Conservation (phyloP, 2,797 vertebrate species). For the Pantherophis vulpinus region DNA sequence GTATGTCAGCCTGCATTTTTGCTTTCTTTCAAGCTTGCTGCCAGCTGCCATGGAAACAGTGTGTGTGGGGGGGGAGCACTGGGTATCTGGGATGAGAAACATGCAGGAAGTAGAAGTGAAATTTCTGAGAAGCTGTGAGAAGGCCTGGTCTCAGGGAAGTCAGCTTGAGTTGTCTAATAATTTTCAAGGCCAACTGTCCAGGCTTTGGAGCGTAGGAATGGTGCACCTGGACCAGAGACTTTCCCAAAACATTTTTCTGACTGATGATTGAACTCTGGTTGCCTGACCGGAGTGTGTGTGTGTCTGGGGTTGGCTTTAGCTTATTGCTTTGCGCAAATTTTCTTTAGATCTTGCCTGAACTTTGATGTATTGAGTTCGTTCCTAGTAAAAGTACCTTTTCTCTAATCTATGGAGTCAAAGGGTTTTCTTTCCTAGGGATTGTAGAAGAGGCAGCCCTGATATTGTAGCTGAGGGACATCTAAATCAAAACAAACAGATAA, state of each 20-base stretch:
- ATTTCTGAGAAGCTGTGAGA: not conserved
- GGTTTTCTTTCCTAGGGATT: not conserved
- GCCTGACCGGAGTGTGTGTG: accelerated
- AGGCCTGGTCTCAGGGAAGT: not conserved
- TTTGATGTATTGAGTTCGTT: not conserved
- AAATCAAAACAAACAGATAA: not conserved
- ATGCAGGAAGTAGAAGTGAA: not conserved
- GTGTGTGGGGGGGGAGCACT: accelerated
- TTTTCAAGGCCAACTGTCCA: not conserved
- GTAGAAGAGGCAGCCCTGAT: not conserved
- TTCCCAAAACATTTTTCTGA: not conserved
- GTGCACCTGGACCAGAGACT: not conserved
- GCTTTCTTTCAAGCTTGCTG: not conserved
- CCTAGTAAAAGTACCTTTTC: not conserved
- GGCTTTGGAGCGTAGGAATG: not conserved
- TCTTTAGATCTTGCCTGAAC: not conserved
- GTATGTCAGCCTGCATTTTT: not conserved
- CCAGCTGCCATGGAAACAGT: not conserved
- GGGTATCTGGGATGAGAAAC: not conserved
- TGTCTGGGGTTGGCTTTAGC: not conserved
- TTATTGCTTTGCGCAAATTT: not conserved
- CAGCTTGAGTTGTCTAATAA: not conserved
- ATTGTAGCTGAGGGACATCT: not conserved
- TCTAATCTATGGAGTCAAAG: not conserved
- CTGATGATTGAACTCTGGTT: not conserved